Conservation (phyloP, 92 coral and sea anemone genomes). For the Actinernus sp. region DNA sequence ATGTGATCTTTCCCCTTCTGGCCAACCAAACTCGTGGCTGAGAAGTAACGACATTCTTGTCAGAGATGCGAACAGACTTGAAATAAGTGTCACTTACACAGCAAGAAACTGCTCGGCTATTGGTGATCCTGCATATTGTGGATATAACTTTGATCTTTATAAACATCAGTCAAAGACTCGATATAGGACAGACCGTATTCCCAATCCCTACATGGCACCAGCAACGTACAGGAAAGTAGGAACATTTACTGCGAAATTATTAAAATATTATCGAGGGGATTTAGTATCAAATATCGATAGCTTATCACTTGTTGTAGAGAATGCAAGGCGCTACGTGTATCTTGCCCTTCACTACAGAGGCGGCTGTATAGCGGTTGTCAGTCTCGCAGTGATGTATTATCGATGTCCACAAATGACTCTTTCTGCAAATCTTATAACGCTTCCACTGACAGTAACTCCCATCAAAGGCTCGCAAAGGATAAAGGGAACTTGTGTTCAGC, state of each 20-base stretch:
- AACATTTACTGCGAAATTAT: slow-evolving; percentile 5
- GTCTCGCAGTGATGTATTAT: slow-evolving; percentile 45
- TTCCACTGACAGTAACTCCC: slow-evolving; percentile 70
- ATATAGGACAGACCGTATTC: slow-evolving; percentile 37
- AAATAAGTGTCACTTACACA: slow-evolving; percentile 54
- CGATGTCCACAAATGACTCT: slow-evolving; percentile 60
- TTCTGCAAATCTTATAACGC: slow-evolving; percentile 37
- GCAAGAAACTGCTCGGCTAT: slow-evolving; percentile 32
- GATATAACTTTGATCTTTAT: slow-evolving; percentile 48
- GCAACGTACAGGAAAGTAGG: slow-evolving; percentile 7
- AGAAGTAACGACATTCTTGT: slow-evolving; percentile 43
- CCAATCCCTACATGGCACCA: slow-evolving; percentile 17
- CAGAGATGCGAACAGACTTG: slow-evolving; percentile 33
- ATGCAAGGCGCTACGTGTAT: slow-evolving; percentile 36
- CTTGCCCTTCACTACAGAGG: slow-evolving; percentile 74
- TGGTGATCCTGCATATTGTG: background rate
- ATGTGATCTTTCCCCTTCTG: background rate
- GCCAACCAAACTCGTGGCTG: slow-evolving; percentile 56
- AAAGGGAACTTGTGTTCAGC: slow-evolving; percentile 38
- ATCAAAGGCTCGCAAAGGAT: slow-evolving; percentile 45
- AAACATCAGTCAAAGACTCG: slow-evolving; percentile 22
- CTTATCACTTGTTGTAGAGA: slow-evolving; percentile 26
- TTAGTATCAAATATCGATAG: slow-evolving; percentile 4
- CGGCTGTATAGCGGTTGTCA: slow-evolving; percentile 40
- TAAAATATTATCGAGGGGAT: background rate